Percentiles rank a stretch among this genome's conserved stretches.
phyloP scores from a whole-genome alignment of 1,140 invertebrate genomes.

The Bathynomus jamesi region DNA sequence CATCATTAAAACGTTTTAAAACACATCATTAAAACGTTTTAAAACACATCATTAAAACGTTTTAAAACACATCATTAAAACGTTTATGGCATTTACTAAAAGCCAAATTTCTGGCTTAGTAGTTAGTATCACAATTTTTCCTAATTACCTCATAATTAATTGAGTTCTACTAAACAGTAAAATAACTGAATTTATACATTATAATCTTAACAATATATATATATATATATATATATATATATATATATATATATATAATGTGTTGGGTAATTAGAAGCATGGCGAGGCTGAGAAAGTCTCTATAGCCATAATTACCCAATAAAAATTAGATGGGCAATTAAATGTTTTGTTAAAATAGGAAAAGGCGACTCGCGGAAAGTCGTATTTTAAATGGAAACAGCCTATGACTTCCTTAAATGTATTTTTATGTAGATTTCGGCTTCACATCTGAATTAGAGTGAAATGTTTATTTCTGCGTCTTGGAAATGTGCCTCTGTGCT shows the following conservation, averaged over 20 bases:
- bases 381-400: background rate
- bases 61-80: no score
- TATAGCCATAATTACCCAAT: background rate
- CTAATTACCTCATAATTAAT: no score
- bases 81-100: no score
- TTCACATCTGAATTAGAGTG: background rate
- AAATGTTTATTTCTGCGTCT: background rate
- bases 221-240: no score
- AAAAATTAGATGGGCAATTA: conserved; percentile 1
- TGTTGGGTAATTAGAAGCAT: background rate
- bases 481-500: background rate
- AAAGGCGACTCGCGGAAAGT: background rate
- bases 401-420: background rate
- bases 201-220: background rate
- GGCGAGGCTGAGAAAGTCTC: background rate
- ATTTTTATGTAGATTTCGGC: background rate
- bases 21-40: no score
- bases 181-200: no score
- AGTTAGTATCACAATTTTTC: no score
- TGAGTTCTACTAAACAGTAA: no score
- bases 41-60: no score
- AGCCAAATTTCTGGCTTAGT: no score
- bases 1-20: no score
- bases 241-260: background rate
- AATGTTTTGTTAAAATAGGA: background rate